These are phyloP conservation scores for Argyrosomus regius DNA, from an alignment of 2,797 vertebrate genomes.

Conservation along the genomic window DNA sequence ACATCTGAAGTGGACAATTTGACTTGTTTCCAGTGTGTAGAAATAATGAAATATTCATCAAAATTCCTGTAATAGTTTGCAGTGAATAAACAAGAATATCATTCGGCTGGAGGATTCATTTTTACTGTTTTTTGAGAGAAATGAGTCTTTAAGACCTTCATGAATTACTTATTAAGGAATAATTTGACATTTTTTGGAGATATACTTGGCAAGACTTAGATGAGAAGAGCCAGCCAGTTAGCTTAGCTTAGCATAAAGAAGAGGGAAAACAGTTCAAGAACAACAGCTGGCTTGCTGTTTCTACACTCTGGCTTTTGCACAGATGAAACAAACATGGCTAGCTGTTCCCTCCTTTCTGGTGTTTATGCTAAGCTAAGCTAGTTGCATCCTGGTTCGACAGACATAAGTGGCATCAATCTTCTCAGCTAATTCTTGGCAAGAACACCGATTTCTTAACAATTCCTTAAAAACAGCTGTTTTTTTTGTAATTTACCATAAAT, in stretches of 20 bases:
- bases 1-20: neutral
- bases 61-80: neutral
- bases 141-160: neutral
- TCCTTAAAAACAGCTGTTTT: too few relatives aligned
- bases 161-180: neutral
- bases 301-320: too few relatives aligned
- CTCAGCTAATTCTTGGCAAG: neutral
- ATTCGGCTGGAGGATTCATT: neutral
- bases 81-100: neutral
- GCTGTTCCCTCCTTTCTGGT: neutral
- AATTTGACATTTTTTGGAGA: neutral
- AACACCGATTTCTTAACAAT: too few relatives aligned
- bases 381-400: neutral
- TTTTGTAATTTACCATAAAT: too few relatives aligned
- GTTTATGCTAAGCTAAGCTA: constrained; percentile 6
- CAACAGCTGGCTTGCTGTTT: too few relatives aligned
- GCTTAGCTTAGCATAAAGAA: neutral
- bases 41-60: neutral
- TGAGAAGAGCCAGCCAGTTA: neutral
- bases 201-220: neutral
- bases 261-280: too few relatives aligned
- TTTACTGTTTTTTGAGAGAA: neutral
- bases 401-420: neutral
- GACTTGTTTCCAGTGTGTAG: neutral
- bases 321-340: neutral